Evolutionary conservation across 1,140 invertebrate species (phyloP).

Genomic region (Acyrthosiphon pisum): DNA sequence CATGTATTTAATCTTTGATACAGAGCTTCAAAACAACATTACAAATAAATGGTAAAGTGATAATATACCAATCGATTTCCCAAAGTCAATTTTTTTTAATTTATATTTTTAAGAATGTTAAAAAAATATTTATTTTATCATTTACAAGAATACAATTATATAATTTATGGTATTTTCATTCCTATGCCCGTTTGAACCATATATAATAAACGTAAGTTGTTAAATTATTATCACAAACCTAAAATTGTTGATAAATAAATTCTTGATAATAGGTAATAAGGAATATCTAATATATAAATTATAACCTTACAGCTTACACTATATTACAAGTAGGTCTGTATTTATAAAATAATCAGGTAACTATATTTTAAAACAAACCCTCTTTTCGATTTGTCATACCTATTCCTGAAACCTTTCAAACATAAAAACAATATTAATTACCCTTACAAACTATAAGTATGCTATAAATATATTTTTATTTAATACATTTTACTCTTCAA

Average conservation of each 20-base stretch:
- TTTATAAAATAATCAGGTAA: neutral
- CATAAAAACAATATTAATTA: conserved; percentile 9
- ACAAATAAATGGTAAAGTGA: neutral
- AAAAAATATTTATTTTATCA: neutral
- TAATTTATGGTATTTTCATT: neutral
- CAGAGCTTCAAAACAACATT: neutral
- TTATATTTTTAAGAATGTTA: neutral
- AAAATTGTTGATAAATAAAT: neutral
- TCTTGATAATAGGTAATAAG: neutral
- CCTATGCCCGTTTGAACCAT: neutral
- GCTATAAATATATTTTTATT: neutral
- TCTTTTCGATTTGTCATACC: neutral
- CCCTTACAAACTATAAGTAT: neutral
- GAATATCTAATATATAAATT: neutral
- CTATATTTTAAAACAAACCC: neutral
- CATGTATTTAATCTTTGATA: neutral
- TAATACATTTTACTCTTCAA: neutral
- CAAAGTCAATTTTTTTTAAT: neutral
- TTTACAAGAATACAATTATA: neutral
- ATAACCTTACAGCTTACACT: neutral
- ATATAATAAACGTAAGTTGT: neutral
- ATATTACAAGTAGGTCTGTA: neutral
- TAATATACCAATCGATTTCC: neutral
- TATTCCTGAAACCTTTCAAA: neutral
- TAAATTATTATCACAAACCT: neutral